Conservation (phyloP, 2,888 invertebrate species). For the Agonopterix alstromeriana region DNA sequence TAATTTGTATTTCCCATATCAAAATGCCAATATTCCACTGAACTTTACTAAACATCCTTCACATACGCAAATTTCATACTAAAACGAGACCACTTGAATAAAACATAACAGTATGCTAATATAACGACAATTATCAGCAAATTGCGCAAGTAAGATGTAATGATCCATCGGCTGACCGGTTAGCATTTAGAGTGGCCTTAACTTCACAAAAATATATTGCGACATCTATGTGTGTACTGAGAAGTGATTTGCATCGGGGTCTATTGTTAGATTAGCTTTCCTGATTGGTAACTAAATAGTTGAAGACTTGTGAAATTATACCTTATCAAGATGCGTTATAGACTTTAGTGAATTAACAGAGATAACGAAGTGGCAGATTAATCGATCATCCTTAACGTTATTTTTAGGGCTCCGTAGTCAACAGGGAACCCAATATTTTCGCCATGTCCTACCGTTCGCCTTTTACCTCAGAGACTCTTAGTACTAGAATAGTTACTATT, state of each 20-base stretch:
- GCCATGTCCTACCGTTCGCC: too few species aligned
- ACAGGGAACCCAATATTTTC: too few species aligned
- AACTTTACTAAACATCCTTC: neutral
- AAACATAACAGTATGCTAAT: slow-evolving; percentile 10
- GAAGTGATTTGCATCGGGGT: slow-evolving; percentile 23
- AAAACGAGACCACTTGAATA: slow-evolving; percentile 2
- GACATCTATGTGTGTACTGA: slow-evolving; percentile 25
- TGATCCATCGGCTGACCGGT: slow-evolving; percentile 56
- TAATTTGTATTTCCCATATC: too few species aligned
- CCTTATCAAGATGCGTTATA: too few species aligned
- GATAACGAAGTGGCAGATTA: too few species aligned
- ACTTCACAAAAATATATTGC: slow-evolving; percentile 34
- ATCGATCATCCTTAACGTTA: too few species aligned
- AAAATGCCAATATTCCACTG: too few species aligned
- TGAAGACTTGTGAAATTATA: too few species aligned
- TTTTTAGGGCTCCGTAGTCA: too few species aligned
- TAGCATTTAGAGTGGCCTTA: slow-evolving; percentile 66
- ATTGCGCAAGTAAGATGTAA: slow-evolving; percentile 40
- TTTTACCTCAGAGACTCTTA: too few species aligned
- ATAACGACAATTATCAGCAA: slow-evolving; percentile 13
- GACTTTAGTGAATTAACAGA: too few species aligned
- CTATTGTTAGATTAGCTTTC: slow-evolving; percentile 21
- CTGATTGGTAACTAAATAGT: neutral
- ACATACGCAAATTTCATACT: neutral
- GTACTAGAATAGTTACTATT: too few species aligned